Evolutionary conservation across 2,888 invertebrate genomes (phyloP), one percentile per base, ranked within the genome.

Genomic region (Agriopis leucophaearia): DNA sequence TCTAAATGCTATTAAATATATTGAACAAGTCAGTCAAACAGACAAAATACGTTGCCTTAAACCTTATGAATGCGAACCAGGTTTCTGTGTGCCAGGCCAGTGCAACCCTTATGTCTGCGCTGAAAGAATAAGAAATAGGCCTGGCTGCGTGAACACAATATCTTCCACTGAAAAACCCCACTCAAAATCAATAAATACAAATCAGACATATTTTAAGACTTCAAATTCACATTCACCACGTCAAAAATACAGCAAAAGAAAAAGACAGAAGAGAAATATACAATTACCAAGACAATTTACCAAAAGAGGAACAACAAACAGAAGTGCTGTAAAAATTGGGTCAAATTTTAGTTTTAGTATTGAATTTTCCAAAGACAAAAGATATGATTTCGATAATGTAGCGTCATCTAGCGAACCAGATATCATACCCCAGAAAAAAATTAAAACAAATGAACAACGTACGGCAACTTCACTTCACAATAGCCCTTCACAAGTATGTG

Each of bases 321-420:
- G 18, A 40, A 59, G 35, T 48, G 69, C 65, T 27, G 73, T 75
- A 5, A 66, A 67, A 44, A 66, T 74, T 36, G 76, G 73, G 10
- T 79, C 80, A 9, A 76, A 71, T 66, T 74, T 80, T 27, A 76
- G 74, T 71, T 74, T 80, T 27, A 74, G 74, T 64, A 51, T 80
- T 15, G 79, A 79, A 54, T 78, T 79, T 70, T 75, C 65, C 44
- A 78, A 78, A 63, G 64, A 74, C 15, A 27, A 9, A 47, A 58
- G n/a, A 7, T 35, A 0, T 16, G 48, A 45, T 38, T 48, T 48
- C 8, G 12, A 48, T 48, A 1, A 15, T 35, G 48, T n/a, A 51
- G 51, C n/a, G 12, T 13, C 8, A 12, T 8, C 58, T 38, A 2
- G 13, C 3, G 9, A 45, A n/a, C 15, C 7, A 45, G n/a, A 15